These are phyloP conservation scores for Trachops cirrhosus DNA, from an alignment of 2,797 vertebrate genomes.

Conservation along the genomic window DNA sequence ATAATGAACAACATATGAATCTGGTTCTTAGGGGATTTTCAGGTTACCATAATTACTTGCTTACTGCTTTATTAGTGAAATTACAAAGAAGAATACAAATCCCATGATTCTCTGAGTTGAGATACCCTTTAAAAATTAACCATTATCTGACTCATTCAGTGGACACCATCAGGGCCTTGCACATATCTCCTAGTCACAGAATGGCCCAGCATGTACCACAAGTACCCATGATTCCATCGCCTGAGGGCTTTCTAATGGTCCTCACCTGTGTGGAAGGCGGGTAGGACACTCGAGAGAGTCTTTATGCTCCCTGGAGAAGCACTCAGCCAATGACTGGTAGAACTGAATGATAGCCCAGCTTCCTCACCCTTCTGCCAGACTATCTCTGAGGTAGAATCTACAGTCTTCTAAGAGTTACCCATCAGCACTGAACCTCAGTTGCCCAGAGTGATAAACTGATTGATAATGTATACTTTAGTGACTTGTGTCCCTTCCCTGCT, in stretches of 20 bases:
- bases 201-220: not conserved
- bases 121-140: not conserved
- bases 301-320: not conserved
- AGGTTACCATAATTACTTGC: not conserved
- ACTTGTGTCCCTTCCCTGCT: not conserved
- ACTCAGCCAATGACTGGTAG: not conserved
- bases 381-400: not conserved
- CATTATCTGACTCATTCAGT: not conserved
- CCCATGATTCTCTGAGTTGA: not conserved
- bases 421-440: not conserved
- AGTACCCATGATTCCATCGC: not conserved
- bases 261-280: not conserved
- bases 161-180: not conserved
- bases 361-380: not conserved
- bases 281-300: not conserved
- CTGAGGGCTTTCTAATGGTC: not conserved
- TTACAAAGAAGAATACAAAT: not conserved
- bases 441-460: not conserved
- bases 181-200: not conserved
- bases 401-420: not conserved
- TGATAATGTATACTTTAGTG: not conserved
- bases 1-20: not conserved
- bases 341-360: not conserved
- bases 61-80: not conserved
- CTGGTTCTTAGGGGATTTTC: not conserved